Evolutionary conservation across 1,140 invertebrate genomes (phyloP).

Genomic region (Mactra quadrangularis): DNA sequence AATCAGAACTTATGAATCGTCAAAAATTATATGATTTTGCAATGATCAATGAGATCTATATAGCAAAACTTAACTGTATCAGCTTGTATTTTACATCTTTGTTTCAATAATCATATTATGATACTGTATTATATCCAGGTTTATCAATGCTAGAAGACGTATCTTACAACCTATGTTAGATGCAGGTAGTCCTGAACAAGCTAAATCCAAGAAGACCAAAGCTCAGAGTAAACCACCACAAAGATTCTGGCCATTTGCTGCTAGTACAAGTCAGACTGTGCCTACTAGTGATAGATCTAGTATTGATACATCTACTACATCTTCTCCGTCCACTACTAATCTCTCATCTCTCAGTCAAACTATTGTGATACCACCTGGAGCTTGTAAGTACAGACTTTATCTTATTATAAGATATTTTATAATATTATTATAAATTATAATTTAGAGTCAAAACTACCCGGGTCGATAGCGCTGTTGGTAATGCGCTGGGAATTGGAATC

Average conservation of each 20-base stretch:
- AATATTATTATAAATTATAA: neutral
- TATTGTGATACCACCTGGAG: slow-evolving; percentile 38
- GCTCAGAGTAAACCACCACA: slow-evolving; percentile 84
- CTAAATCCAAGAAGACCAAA: slow-evolving; percentile 81
- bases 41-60: too few relatives aligned
- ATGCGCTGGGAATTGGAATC: too few relatives aligned
- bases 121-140: too few relatives aligned
- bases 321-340: slow-evolving; percentile 20
- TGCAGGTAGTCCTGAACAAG: slow-evolving; percentile 79
- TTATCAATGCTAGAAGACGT: slow-evolving; percentile 96
- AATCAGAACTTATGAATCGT: too few relatives aligned
- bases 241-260: slow-evolving; percentile 85
- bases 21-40: too few relatives aligned
- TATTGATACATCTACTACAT: slow-evolving; percentile 22
- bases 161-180: slow-evolving; percentile 93
- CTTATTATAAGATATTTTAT: neutral
- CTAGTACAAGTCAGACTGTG: slow-evolving; percentile 84
- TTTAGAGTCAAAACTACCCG: neutral
- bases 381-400: slow-evolving; percentile 23
- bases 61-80: too few relatives aligned
- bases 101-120: too few relatives aligned
- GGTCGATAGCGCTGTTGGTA: too few relatives aligned
- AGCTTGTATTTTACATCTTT: too few relatives aligned
- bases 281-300: slow-evolving; percentile 73
- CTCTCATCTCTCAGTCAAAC: slow-evolving; percentile 26